Conservation (phyloP, 1,140 invertebrate species). For the Calephelis nemesis region DNA sequence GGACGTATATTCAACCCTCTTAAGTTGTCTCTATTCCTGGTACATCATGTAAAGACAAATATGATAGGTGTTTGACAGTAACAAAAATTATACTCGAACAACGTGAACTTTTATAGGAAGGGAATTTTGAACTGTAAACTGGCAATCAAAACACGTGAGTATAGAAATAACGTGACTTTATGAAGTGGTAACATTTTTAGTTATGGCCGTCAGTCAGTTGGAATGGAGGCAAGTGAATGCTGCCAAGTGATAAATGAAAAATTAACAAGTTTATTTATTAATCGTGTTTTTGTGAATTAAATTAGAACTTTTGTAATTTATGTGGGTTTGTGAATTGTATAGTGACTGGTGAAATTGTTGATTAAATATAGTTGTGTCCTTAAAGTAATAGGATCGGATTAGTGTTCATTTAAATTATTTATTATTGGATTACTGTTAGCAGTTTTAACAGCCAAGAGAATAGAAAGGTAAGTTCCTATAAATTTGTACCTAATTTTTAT, state of each 20-base stretch:
- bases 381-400: conserved; percentile 71
- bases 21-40: too few relatives aligned
- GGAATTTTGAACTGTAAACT: conserved; percentile 23
- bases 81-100: too few relatives aligned
- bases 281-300: conserved; percentile 56
- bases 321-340: conserved; percentile 58
- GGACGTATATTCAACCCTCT: too few relatives aligned
- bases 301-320: conserved; percentile 46
- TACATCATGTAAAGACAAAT: too few relatives aligned
- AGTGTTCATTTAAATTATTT: conserved; percentile 52
- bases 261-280: conserved; percentile 56
- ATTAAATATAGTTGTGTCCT: conserved; percentile 55
- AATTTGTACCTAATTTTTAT: conserved; percentile 10
- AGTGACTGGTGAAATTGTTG: conserved; percentile 56
- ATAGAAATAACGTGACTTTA: conserved; percentile 60
- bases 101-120: neutral
- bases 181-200: conserved; percentile 67
- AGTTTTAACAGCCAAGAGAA: conserved; percentile 60
- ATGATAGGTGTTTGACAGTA: too few relatives aligned
- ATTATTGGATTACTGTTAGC: conserved; percentile 72
- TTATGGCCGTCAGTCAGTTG: conserved; percentile 71
- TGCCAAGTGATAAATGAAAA: conserved; percentile 60
- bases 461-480: conserved; percentile 50
- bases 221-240: conserved; percentile 53
- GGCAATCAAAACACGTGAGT: conserved; percentile 55